Conservation (phyloP, 2,888 invertebrate genomes). For the Gerris lacustris region DNA sequence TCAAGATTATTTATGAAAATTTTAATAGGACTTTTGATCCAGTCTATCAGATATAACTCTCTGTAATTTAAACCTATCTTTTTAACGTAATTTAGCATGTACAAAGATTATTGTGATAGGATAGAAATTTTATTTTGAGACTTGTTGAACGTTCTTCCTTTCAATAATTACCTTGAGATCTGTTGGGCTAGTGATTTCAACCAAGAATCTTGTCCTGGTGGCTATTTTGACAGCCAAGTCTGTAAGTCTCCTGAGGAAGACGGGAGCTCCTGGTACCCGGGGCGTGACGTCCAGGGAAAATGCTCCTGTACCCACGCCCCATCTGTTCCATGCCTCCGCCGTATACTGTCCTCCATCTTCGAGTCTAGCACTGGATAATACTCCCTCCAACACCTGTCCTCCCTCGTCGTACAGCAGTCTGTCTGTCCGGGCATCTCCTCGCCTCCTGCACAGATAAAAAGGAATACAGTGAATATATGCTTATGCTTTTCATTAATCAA, state of each 20-base stretch:
- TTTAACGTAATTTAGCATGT: too few species aligned
- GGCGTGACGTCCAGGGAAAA: constrained; percentile 48
- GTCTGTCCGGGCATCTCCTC: constrained; percentile 46
- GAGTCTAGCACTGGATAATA: constrained; percentile 43
- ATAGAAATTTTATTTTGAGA: too few species aligned
- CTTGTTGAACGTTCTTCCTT: too few species aligned
- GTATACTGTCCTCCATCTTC: constrained; percentile 66
- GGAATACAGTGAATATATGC: too few species aligned
- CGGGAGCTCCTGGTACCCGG: constrained; percentile 52
- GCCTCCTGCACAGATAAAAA: constrained; percentile 40
- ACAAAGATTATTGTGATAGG: too few species aligned
- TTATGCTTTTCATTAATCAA: too few species aligned
- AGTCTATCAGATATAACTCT: too few species aligned
- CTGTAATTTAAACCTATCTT: too few species aligned
- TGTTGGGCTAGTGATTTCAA: constrained; percentile 67
- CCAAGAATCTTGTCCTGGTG: constrained; percentile 68
- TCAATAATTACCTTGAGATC: constrained; percentile 56
- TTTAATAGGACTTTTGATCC: too few species aligned
- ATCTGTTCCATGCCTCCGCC: constrained; percentile 49
- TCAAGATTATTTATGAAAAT: too few species aligned
- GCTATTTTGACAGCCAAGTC: constrained; percentile 84
- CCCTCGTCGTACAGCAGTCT: not conserved
- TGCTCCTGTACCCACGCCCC: constrained; percentile 39
- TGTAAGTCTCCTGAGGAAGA: constrained; percentile 68
- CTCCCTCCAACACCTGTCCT: constrained; percentile 38